Base-by-base conservation (phyloP, 2,888 invertebrate species). In the Icerya purchasi region DNA sequence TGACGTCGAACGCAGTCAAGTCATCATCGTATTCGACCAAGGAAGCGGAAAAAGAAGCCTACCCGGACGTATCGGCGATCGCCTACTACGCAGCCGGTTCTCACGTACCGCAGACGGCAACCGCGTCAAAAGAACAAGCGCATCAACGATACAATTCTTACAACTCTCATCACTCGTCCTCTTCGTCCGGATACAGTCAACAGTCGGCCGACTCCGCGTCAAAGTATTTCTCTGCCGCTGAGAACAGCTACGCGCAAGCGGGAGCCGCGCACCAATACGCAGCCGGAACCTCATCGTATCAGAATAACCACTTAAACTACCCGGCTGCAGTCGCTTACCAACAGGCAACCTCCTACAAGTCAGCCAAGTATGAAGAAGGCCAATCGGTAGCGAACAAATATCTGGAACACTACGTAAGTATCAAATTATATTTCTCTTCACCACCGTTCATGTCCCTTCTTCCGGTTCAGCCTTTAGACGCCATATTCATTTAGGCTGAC, bases 341-440 rank as follows among this genome's bases (percentile, higher is more conserved):
- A 8, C 36, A 36, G 14, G 8, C 8, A 5, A 14, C 5, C 5
- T 36, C 36, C 8, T 36, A 8, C 5, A 18, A 62, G 59, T 53
- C 60, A 22, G 24, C 58, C 53, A 49, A 58, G 25, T 14, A 62
- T 56, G 57, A 62, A 52, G 54, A 60, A 54, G 22, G 8, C 2
- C 50, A 60, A 52, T 60, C 60, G 52, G 61, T 62, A 3, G 61
- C 58, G 2, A 62, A 60, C 56, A 61, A 58, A 1, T 59, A 63
- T 22, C 55, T 57, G 23, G 61, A 63, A 63, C 56, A 63, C 23
- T 63, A 63, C 50, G 63, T 63, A 59, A 62, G 63, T 49, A 62
- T 20, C 36, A 36, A 36, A 5, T 8, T 36, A n/a, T n/a, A n/a
- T n/a, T n/a, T n/a, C n/a, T n/a, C n/a, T n/a, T n/a, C n/a, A n/a